Percentiles rank a stretch among this genome's conserved stretches.
These are phyloP conservation scores for Malthinus flaveolus DNA, from an alignment of 2,888 invertebrate species.

Conservation along the genomic window DNA sequence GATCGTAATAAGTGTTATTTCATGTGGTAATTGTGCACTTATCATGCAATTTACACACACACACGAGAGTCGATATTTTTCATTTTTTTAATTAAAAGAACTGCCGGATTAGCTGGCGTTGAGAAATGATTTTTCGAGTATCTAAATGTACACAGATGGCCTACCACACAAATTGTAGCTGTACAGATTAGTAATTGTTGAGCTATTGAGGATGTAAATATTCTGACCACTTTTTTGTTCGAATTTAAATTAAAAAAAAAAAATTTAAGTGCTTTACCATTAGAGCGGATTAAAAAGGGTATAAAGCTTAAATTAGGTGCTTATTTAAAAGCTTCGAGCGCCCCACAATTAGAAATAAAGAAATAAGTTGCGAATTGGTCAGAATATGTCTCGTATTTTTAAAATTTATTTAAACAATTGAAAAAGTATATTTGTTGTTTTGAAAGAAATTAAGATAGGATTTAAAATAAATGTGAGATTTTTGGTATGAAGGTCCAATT, in stretches of 20 bases:
- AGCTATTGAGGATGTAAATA: background rate
- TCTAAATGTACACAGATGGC: background rate
- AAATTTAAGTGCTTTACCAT: too few species aligned
- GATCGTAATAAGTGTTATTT: too few species aligned
- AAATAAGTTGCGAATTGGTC: background rate
- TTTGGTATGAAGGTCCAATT: constrained; percentile 12
- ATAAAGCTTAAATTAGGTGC: too few species aligned
- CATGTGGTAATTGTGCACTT: background rate
- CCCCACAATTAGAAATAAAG: too few species aligned
- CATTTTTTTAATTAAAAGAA: background rate
- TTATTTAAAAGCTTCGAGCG: too few species aligned
- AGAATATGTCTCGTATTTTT: background rate
- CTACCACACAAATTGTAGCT: background rate
- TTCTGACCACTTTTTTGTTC: background rate
- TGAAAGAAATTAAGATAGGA: background rate
- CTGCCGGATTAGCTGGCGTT: background rate
- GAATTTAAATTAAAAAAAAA: too few species aligned
- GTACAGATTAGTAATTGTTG: constrained; percentile 3
- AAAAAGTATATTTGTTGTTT: constrained; percentile 1
- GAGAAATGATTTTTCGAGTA: background rate
- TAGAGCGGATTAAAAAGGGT: too few species aligned
- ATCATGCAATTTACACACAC: constrained; percentile 5
- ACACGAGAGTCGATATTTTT: background rate
- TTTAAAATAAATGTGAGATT: constrained; percentile 8
- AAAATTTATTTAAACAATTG: background rate